These are phyloP conservation scores for Sesia apiformis DNA, from an alignment of 2,888 invertebrate species.

Conservation along the genomic window DNA sequence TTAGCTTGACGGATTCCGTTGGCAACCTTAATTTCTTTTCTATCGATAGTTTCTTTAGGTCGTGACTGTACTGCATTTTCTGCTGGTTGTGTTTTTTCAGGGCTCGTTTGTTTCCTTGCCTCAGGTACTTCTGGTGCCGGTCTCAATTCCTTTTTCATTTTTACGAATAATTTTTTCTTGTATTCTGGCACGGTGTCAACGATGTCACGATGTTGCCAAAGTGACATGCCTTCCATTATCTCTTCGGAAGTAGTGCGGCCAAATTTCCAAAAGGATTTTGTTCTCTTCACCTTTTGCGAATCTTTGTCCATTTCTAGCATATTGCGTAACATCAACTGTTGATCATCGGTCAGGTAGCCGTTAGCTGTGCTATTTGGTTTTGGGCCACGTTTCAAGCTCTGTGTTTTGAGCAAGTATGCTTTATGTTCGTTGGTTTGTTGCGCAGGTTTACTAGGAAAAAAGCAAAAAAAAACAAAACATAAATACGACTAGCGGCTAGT, in stretches of 20 bases:
- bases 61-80: constrained; percentile 39
- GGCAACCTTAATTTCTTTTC: constrained; percentile 54
- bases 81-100: constrained; percentile 33
- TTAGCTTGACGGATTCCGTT: constrained; percentile 65
- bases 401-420: constrained; percentile 64
- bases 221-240: constrained; percentile 88
- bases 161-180: constrained; percentile 62
- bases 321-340: constrained; percentile 64
- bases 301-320: constrained; percentile 75
- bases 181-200: constrained; percentile 80
- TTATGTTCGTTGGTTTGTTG: constrained; percentile 48
- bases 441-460: constrained; percentile 58
- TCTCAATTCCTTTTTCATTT: constrained; percentile 57
- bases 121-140: constrained; percentile 59
- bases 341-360: constrained; percentile 72
- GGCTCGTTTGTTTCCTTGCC: constrained; percentile 31
- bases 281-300: constrained; percentile 82
- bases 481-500: constrained; percentile 1
- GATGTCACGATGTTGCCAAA: constrained; percentile 89
- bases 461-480: too few relatives aligned
- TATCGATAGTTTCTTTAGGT: constrained; percentile 61
- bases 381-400: constrained; percentile 60
- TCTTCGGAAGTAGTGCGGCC: constrained; percentile 82
- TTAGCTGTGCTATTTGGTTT: constrained; percentile 47
- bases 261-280: constrained; percentile 91